Evolutionary conservation across 1,140 invertebrate species (phyloP).

Genomic region (Cataglyphis hispanica): DNA sequence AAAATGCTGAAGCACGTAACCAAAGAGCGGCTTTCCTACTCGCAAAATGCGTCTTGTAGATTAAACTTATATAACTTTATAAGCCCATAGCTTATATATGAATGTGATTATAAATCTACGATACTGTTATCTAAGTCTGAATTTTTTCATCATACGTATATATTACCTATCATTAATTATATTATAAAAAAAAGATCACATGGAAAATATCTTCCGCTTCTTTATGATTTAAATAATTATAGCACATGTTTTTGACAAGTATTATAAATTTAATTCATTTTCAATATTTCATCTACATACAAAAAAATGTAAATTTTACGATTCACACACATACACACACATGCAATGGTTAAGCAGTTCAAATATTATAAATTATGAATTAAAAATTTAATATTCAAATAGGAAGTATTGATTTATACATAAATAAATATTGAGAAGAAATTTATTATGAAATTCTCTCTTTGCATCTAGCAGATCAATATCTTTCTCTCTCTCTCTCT

Average conservation of each 20-base stretch:
- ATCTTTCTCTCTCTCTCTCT: too few relatives aligned
- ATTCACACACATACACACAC: too few relatives aligned
- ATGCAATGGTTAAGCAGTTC: background rate
- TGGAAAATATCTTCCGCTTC: background rate
- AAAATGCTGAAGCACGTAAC: background rate
- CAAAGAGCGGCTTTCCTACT: background rate
- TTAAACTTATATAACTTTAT: slow-evolving; percentile 10
- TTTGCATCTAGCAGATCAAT: background rate
- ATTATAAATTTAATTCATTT: background rate
- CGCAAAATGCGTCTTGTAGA: background rate
- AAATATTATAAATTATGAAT: slow-evolving; percentile 5
- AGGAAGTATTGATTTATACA: slow-evolving; percentile 3
- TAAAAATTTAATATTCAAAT: background rate
- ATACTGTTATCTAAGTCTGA: background rate
- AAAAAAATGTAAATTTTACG: background rate
- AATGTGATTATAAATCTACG: background rate
- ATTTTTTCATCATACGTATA: background rate
- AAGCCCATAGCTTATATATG: background rate
- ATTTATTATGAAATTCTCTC: background rate
- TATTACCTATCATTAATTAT: background rate
- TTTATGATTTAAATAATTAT: slow-evolving; percentile 5
- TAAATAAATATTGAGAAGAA: slow-evolving; percentile 4
- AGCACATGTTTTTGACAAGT: background rate
- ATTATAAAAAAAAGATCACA: background rate
- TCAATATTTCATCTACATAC: background rate